Base-by-base conservation (phyloP, 2,797 vertebrate genomes). In the Crotalus adamanteus region DNA sequence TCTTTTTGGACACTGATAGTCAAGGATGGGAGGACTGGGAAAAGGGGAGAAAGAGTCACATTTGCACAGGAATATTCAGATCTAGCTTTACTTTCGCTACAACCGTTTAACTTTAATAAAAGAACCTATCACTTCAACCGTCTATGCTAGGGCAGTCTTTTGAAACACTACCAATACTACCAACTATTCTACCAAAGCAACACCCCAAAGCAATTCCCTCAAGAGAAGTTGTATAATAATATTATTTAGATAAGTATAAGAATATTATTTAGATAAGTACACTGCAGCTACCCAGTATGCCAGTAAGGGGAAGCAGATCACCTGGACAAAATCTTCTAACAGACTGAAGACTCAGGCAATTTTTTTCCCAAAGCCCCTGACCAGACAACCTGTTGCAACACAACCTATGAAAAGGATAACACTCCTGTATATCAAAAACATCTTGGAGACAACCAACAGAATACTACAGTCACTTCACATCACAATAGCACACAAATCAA, bases 21-120 rank as follows among this genome's bases (percentile, higher is more conserved):
- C n/a, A 16, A 1, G 5, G 0, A 9, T 26, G n/a, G 14, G 13
- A 31, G 5, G n/a, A n/a, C 65, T 6, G 13, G 13, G 26, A 3
- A 63, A 63, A 63, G 9, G 26, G 1, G 26, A 5, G 2, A 69
- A 69, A 16, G n/a, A 7, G 13, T 69, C 16, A 31, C n/a, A 12
- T 69, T 69, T 69, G 13, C n/a, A 14, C 0, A 2, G n/a, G n/a
- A 16, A 69, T 69, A 69, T 31, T 69, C n/a, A 69, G 13, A 69
- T 69, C 65, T 69, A 31, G n/a, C 13, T 69, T 69, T 69, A 31
- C 5, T 31, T 69, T 69, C 4, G 2, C 14, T 69, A 13, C n/a
- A 69, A 69, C 14, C 14, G n/a, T 28, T 7, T 69, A 69, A 69
- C 14, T 65, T 2, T 65, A n/a, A 28, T n/a, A 8, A 65, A 65